Evolutionary conservation across 2,797 vertebrate genomes (phyloP).

Genomic region (Muraenolepis orangiensis): DNA sequence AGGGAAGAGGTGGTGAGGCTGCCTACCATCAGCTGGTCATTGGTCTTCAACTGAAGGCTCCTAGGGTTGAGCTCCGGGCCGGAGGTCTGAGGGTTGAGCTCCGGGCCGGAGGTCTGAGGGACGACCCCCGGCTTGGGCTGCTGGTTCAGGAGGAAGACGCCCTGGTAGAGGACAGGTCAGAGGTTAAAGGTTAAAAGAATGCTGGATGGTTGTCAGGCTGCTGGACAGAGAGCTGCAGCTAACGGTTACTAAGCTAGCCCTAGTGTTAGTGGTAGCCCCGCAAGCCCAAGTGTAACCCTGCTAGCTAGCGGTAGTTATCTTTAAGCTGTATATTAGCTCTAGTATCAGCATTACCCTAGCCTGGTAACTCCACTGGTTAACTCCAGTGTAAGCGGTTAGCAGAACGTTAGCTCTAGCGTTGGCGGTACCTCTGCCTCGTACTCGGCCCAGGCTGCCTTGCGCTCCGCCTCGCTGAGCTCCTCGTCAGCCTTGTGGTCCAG

Average conservation of each 20-base stretch:
- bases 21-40: slow-evolving; percentile 63
- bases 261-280: no score
- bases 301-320: not conserved
- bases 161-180: not conserved
- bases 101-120: not conserved
- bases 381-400: not conserved
- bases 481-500: slow-evolving; percentile 95
- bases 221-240: no score
- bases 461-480: slow-evolving; percentile 92
- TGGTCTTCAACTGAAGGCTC: slow-evolving; percentile 38
- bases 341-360: no score
- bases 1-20: not conserved
- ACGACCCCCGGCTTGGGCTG: slow-evolving; percentile 34
- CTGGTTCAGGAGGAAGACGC: slow-evolving; percentile 1
- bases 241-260: no score
- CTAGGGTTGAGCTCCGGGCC: not conserved
- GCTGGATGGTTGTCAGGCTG: no score
- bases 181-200: not conserved
- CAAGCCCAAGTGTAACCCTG: no score
- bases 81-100: not conserved
- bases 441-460: slow-evolving; percentile 92
- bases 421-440: slow-evolving; percentile 87
- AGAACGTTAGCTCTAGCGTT: not conserved
- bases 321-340: not conserved
- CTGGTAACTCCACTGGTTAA: not conserved